These are phyloP conservation scores for Coenonympha glycerion DNA, from an alignment of 2,888 invertebrate species.

Conservation along the genomic window DNA sequence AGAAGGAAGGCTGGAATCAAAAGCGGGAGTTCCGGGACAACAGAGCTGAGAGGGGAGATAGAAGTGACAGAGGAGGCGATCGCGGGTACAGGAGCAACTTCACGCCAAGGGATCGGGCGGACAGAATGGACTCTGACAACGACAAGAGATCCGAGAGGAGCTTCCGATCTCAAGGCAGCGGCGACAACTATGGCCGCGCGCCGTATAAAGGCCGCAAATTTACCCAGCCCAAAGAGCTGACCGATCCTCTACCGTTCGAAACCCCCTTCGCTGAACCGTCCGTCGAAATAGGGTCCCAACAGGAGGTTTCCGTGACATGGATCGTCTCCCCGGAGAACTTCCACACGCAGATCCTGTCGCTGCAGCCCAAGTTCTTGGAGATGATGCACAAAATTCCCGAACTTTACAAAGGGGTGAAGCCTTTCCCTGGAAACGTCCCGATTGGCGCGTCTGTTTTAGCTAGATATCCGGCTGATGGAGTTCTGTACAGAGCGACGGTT, in stretches of 20 bases:
- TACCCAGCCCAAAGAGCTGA: conserved; percentile 51
- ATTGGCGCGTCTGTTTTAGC: conserved; percentile 81
- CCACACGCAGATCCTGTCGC: conserved; percentile 76
- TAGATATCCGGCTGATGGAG: conserved; percentile 81
- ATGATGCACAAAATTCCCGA: conserved; percentile 84
- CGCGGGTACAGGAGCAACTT: conserved; percentile 46
- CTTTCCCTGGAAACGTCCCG: conserved; percentile 56
- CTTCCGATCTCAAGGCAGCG: conserved; percentile 47
- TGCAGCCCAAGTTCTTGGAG: conserved; percentile 75
- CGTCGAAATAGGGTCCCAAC: conserved; percentile 69
- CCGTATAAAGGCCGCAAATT: conserved; percentile 53
- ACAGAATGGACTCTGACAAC: conserved; percentile 45
- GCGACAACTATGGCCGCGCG: conserved; percentile 41
- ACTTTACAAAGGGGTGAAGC: conserved; percentile 76
- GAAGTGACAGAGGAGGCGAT: conserved; percentile 38
- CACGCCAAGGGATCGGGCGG: conserved; percentile 55
- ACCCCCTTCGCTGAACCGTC: conserved; percentile 63
- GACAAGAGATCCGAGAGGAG: conserved; percentile 52
- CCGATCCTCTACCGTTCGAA: conserved; percentile 66
- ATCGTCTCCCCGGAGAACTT: conserved; percentile 84
- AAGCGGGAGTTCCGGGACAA: conserved; percentile 38
- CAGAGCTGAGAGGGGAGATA: conserved; percentile 35
- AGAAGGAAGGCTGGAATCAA: conserved; percentile 40
- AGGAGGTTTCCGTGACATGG: conserved; percentile 81
- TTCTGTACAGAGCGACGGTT: conserved; percentile 82